Percentiles rank a stretch among this genome's conserved stretches.
Evolutionary conservation across 1,140 invertebrate genomes (phyloP).

Genomic region (Drosophila kohkoa): DNA sequence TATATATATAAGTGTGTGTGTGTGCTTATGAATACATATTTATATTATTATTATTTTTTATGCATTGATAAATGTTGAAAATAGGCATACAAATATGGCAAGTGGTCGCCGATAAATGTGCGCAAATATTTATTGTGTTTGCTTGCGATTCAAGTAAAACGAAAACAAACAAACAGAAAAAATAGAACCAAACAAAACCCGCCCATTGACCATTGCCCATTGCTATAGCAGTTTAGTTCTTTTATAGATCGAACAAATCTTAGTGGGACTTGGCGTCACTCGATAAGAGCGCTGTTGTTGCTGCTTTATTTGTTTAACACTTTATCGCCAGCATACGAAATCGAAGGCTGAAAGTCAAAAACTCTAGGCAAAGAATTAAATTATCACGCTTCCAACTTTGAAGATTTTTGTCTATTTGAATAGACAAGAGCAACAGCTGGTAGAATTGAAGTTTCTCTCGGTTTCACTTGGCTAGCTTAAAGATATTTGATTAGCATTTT

Average conservation of each 20-base stretch:
- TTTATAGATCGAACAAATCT: slow-evolving; percentile 8
- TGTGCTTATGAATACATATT: slow-evolving; percentile 6
- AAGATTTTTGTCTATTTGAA: slow-evolving; percentile 10
- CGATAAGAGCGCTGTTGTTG: neutral
- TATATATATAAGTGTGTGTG: neutral
- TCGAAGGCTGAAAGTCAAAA: slow-evolving; percentile 7
- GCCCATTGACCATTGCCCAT: neutral
- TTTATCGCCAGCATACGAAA: slow-evolving; percentile 30
- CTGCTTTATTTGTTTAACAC: slow-evolving; percentile 23
- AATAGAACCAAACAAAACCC: neutral
- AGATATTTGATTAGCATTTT: neutral
- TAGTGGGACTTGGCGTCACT: neutral
- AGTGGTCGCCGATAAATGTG: slow-evolving; percentile 48
- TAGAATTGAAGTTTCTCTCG: slow-evolving; percentile 4
- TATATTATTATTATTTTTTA: slow-evolving; percentile 49
- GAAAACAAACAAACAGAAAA: neutral
- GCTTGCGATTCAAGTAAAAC: slow-evolving; percentile 5
- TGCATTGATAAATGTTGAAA: slow-evolving; percentile 66
- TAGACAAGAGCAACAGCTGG: slow-evolving; percentile 15
- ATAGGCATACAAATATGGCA: slow-evolving; percentile 61
- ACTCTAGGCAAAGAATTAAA: slow-evolving; percentile 30
- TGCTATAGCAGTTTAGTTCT: neutral
- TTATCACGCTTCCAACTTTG: slow-evolving; percentile 30
- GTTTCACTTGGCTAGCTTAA: neutral
- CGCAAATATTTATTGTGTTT: slow-evolving; percentile 44